These are phyloP conservation scores for Gymnopithys bicolor DNA, from an alignment of 2,797 vertebrate genomes.

Conservation along the genomic window DNA sequence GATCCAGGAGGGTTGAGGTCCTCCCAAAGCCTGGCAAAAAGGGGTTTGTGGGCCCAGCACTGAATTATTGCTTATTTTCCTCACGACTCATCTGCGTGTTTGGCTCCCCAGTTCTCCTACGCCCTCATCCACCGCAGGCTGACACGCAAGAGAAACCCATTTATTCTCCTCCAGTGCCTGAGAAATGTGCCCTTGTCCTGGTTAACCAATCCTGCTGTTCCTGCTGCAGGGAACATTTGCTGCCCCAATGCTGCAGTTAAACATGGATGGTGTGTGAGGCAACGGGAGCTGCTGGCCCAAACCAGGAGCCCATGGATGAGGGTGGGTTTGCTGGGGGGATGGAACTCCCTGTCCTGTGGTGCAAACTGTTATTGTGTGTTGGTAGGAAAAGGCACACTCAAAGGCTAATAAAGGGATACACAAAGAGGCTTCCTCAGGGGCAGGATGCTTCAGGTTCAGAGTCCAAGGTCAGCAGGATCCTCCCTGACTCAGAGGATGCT, in stretches of 20 bases:
- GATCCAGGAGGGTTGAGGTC: not conserved
- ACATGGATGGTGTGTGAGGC: rapidly evolving
- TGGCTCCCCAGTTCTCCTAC: not conserved
- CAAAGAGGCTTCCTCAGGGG: not conserved
- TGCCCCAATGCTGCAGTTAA: not conserved
- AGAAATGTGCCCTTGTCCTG: not conserved
- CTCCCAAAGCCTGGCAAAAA: not conserved
- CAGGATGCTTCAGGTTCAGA: not conserved
- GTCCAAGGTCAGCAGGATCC: not conserved
- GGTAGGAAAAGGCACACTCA: not conserved
- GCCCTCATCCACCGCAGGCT: not conserved
- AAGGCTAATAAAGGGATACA: not conserved
- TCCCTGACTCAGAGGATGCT: not conserved
- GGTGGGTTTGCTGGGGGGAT: not conserved
- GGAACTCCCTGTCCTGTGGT: not conserved
- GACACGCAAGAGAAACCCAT: not conserved
- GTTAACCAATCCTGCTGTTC: not conserved
- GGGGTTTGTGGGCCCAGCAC: not conserved
- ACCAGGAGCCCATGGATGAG: not conserved
- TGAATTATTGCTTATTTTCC: not conserved
- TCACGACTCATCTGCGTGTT: rapidly evolving
- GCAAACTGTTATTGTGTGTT: rapidly evolving
- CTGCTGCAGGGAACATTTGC: not conserved
- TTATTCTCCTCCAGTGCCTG: not conserved
- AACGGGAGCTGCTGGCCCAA: not conserved